Evolutionary conservation across 2,888 invertebrate species (phyloP), one percentile per base, ranked within the genome.

Genomic region (Metalampra italica): DNA sequence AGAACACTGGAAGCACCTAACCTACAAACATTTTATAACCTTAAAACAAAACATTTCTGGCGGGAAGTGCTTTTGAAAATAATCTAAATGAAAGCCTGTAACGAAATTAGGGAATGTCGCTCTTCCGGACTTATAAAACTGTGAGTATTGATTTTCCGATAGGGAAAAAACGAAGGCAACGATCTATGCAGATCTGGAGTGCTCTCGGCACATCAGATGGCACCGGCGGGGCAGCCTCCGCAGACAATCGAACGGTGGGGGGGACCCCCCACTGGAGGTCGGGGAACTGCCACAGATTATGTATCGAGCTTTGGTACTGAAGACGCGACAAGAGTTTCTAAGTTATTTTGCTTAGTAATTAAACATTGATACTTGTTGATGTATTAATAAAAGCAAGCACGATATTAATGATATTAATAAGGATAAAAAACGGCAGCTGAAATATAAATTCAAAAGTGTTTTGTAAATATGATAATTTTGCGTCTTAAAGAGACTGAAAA

Each of bases 121-220:
- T 72, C 60, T 68, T 67, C 65, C 75, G 78, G 78, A 81, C 77
- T 86, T 84, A 83, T 80, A 78, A 82, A 84, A 78, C 78, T 75
- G 80, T 81, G 71, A 78, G 87, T 89, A 89, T 89, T 88, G 88
- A 89, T 89, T 89, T 88, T 88, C 75, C 82, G 88, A 89, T 87
- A 86, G 87, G 83, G 85, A 88, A 89, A 88, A 89, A 89, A 88
- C 81, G 87, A 87, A 87, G 88, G 82, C 88, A 86, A 86, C 89
- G 88, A 85, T 88, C 88, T 88, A 89, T 89, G 89, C 89, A 89
- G 89, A 89, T 89, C 89, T 89, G 87, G 83, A 88, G 89, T 86
- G 87, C 87, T 88, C 88, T 88, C 88, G 83, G 87, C 86, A 89
- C 88, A 87, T 88, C 88, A 88, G 89, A 88, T 89, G 88, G 88